Evolutionary conservation across 2,888 invertebrate genomes (phyloP).

Genomic region (Macrosoma leucophasiata): DNA sequence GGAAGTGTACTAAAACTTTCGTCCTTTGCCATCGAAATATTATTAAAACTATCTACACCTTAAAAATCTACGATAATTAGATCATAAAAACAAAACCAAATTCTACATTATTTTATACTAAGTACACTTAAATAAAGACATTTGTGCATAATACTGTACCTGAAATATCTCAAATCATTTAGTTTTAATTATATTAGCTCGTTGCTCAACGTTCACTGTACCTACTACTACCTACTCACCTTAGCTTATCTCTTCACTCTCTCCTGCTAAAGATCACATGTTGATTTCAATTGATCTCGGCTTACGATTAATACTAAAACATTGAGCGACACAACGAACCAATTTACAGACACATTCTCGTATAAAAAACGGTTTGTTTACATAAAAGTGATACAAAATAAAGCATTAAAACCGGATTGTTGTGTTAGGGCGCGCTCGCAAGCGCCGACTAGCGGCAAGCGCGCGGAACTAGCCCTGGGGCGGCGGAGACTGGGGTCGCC

Average conservation of each 20-base stretch:
- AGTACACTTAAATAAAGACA: too few relatives aligned
- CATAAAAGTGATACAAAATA: constrained; percentile 51
- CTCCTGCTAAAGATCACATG: constrained; percentile 8
- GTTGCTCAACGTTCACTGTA: too few relatives aligned
- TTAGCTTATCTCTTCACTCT: constrained; percentile 2
- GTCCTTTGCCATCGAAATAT: too few relatives aligned
- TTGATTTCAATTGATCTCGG: constrained; percentile 9
- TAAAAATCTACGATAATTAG: too few relatives aligned
- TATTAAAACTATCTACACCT: too few relatives aligned
- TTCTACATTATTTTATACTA: too few relatives aligned
- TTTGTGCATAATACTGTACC: too few relatives aligned
- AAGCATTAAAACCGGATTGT: constrained; percentile 46
- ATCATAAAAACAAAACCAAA: too few relatives aligned
- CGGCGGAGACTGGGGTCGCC: constrained; percentile 43
- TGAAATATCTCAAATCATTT: too few relatives aligned
- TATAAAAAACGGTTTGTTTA: constrained; percentile 63
- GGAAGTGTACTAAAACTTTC: too few relatives aligned
- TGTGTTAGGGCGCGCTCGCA: constrained; percentile 59
- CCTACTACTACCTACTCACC: constrained; percentile 9
- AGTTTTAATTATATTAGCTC: too few relatives aligned
- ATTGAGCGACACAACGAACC: constrained; percentile 22
- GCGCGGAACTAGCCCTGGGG: constrained; percentile 45
- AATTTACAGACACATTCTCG: constrained; percentile 31
- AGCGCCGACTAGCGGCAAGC: constrained; percentile 67
- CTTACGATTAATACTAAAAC: not conserved